Conservation (phyloP, 2,888 invertebrate genomes). For the Orthosia gracilis region DNA sequence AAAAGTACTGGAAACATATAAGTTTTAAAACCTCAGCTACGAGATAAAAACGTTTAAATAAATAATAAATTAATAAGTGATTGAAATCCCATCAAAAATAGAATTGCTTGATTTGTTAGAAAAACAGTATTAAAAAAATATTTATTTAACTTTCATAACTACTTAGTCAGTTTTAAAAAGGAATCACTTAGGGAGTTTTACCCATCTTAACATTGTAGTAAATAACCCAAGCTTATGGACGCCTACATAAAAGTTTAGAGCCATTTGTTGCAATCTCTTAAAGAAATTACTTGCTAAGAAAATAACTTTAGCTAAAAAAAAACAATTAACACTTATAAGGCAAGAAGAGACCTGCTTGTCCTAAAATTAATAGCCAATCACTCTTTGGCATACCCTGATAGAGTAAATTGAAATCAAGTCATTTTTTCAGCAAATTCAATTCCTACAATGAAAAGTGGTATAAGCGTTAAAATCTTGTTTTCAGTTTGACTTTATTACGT, state of each 20-base stretch:
- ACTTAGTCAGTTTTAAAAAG: conserved; percentile 36
- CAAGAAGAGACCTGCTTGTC: conserved; percentile 8
- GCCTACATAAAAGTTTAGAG: conserved; percentile 13
- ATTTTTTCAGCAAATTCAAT: conserved; percentile 20
- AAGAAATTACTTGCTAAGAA: conserved; percentile 39
- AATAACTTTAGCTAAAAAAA: neutral
- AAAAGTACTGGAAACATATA: conserved; percentile 23
- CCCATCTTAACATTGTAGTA: conserved; percentile 21
- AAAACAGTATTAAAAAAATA: conserved; percentile 60
- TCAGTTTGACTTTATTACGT: neutral
- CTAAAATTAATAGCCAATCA: conserved; percentile 22
- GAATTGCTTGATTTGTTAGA: conserved; percentile 45
- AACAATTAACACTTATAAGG: neutral
- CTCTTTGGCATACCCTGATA: conserved; percentile 37
- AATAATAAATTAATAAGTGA: conserved; percentile 45
- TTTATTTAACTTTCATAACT: conserved; percentile 31
- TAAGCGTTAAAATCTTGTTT: neutral
- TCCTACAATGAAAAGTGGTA: conserved; percentile 12
- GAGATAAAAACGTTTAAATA: conserved; percentile 50
- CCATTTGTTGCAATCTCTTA: conserved; percentile 18
- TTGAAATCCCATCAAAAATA: conserved; percentile 64
- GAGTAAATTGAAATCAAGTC: conserved; percentile 23
- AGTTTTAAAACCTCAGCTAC: conserved; percentile 36
- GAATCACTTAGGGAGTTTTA: conserved; percentile 24
- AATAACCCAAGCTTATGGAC: neutral